A percentile compares a stretch with the other conserved stretches of the same genome.
phyloP scores from a whole-genome alignment of 2,888 invertebrate genomes.

The Bhutanitis thaidina region DNA sequence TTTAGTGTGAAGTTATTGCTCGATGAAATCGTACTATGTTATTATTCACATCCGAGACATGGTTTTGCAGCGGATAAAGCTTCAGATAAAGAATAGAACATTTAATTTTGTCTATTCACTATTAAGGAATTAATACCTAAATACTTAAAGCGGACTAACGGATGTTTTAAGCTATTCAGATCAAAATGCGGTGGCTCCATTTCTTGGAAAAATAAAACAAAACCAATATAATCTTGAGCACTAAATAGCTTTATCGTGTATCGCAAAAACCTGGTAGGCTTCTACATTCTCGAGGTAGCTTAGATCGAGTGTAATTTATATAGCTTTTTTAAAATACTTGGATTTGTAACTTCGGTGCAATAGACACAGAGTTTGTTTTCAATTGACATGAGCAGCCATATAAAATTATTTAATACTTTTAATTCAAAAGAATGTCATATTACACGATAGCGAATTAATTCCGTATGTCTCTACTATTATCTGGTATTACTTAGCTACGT shows the following conservation, averaged over 20 bases:
- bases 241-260: conserved; percentile 19
- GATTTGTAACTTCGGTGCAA: not conserved
- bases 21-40: no score
- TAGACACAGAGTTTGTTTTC: conserved; percentile 20
- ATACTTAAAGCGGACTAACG: no score
- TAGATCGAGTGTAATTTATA: conserved; percentile 50
- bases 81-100: no score
- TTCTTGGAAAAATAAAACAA: not conserved
- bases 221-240: conserved; percentile 15
- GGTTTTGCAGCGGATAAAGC: no score
- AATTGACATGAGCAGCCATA: not conserved
- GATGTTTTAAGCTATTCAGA: not conserved
- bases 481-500: conserved; percentile 15
- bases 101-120: no score
- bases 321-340: conserved; percentile 23
- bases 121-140: no score
- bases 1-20: no score
- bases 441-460: conserved; percentile 32
- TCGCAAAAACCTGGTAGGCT: conserved; percentile 51
- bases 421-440: conserved; percentile 31
- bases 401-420: conserved; percentile 22
- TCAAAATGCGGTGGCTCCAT: not conserved
- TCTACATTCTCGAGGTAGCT: conserved; percentile 50
- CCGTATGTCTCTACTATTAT: conserved; percentile 27
- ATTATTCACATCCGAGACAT: no score